Conservation (phyloP, 2,888 invertebrate genomes). For the Pollenia angustigena region DNA sequence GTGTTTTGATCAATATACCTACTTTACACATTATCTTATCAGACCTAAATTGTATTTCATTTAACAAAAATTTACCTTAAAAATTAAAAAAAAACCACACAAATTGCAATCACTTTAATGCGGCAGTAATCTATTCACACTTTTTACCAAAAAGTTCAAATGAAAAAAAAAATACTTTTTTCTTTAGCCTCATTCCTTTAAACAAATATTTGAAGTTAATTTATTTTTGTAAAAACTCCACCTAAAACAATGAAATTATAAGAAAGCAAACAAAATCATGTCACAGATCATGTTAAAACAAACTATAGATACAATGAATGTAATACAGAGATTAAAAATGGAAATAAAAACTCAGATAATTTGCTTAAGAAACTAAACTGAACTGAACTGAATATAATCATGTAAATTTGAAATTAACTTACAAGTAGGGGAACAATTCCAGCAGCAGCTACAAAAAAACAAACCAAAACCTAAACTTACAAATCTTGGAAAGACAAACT, state of each 20-base stretch:
- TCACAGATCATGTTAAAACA: slow-evolving; percentile 53
- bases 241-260: slow-evolving; percentile 45
- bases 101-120: not conserved
- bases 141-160: not conserved
- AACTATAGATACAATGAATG: slow-evolving; percentile 28
- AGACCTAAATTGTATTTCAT: too few species aligned
- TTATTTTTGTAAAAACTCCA: slow-evolving; percentile 20
- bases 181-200: slow-evolving; percentile 8
- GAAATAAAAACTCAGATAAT: slow-evolving; percentile 37
- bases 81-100: too few species aligned
- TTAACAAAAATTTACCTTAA: too few species aligned
- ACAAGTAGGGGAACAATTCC: slow-evolving; percentile 29
- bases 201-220: slow-evolving; percentile 20
- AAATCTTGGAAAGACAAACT: not conserved
- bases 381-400: slow-evolving; percentile 53
- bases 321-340: not conserved
- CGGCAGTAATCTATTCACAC: not conserved
- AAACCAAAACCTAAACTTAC: not conserved
- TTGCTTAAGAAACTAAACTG: slow-evolving; percentile 57
- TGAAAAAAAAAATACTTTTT: not conserved
- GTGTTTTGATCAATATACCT: too few species aligned
- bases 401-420: slow-evolving; percentile 48
- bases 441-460: slow-evolving; percentile 2
- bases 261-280: slow-evolving; percentile 51
- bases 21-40: too few species aligned